Evolutionary conservation across 2,797 vertebrate species (phyloP), one percentile per base, ranked within the genome.

Genomic region (Halcyon badia): DNA sequence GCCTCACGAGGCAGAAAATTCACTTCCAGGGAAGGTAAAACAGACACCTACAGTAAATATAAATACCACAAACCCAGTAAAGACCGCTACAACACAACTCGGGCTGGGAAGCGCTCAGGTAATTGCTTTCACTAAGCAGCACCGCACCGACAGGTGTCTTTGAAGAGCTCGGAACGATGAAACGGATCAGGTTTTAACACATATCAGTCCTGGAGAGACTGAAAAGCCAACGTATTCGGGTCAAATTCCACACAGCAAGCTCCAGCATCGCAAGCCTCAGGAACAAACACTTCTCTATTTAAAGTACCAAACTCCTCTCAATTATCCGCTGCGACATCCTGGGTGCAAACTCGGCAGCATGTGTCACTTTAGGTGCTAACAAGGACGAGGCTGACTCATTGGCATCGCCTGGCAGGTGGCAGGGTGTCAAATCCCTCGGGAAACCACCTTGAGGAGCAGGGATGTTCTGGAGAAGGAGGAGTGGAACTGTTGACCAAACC

Each of bases 241-340:
- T 96, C 88, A 70, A 87, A 91, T 80, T 62, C 77, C 39, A 70
- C 83, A 86, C 85, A 93, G 86, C 85, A 93, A 82, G 86, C 80
- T 86, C 71, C 60, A 73, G 80, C 71, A 84, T 76, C 0, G 3
- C 75, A 54, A 94, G 68, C 58, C 51, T 83, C 49, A 58, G 81
- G 93, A 96, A 96, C 87, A 95, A 80, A 93, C 93, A 89, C 68
- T 94, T 94, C 97, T 97, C 89, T 94, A 94, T 96, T 97, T 96
- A 95, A 96, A 97, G 87, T 52, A 54, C 58, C 46, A 58, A 95
- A 65, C 85, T 78, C 62, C 69, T 81, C 87, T 61, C 82, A 83
- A 72, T 91, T 92, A 88, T 78, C 85, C 70, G 51, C 85, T 4
- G 73, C 79, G 76, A 56, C 48, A 6, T 69, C 80, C 72, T 76